Base-by-base conservation (phyloP, 2,888 invertebrate species). In the Acanthosoma haemorrhoidale region DNA sequence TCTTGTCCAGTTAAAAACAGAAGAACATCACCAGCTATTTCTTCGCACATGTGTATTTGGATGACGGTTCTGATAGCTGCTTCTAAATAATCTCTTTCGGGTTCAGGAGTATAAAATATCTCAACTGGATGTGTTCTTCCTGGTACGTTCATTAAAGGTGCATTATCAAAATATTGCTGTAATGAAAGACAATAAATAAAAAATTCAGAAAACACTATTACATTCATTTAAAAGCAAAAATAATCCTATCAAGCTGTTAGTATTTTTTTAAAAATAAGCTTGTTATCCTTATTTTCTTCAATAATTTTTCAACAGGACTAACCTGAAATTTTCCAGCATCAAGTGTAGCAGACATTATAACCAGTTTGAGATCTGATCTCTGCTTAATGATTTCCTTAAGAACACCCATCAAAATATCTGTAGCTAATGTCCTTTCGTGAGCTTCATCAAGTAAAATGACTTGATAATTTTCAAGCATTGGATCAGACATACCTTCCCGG, bases 41-140 rank as follows among this genome's bases (percentile, higher is more conserved):
- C 94, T 78, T 95, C 95, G 76, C 94, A 94, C 85, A 99, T 91
- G 79, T 99, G 99, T 68, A 99, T 99, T 79, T 94, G 94, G 72
- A 95, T 88, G 0, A 99, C 99, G 0, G 99, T 99, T 71, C 98
- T 84, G 73, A 99, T 98, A 0, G 99, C 97, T 0, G 99, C 99
- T 82, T 99, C 99, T 70, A 99, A 80, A 79, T 99, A 99, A 78
- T 99, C 98, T 15, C 92, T 82, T 80, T 99, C 99, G 0, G 99
- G 97, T 78, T 99, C 98, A 0, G 97, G 98, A 0, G 99, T 99
- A 81, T 98, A 99, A 82, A 98, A 99, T 74, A 99, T 99, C 80
- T 96, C 96, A 0, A 96, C 96, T 1, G 95, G 94, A 83, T 94
- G 94, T 0, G 95, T 96, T 76, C 96, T 84, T 18, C 96, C 99